Percentiles rank a stretch among this genome's conserved stretches.
These are phyloP conservation scores for Clarias laeviceps DNA, from an alignment of 2,797 vertebrate genomes.

Conservation along the genomic window DNA sequence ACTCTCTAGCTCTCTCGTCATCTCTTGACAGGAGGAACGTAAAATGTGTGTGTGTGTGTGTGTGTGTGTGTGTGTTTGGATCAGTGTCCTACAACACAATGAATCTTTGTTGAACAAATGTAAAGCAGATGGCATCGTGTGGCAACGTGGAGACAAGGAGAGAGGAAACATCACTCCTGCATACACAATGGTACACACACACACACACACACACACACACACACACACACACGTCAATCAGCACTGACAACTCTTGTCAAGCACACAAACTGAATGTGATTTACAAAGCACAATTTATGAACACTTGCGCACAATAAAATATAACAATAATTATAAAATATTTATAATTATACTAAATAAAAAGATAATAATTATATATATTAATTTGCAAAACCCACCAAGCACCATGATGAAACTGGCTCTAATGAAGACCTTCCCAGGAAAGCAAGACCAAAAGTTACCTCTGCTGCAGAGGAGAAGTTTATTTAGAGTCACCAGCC, in stretches of 20 bases:
- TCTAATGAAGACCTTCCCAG: no score
- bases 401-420: no score
- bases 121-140: slow-evolving; percentile 81
- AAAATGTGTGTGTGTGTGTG: slow-evolving; percentile 55
- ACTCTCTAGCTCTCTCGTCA: slow-evolving; percentile 67
- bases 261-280: background rate
- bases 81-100: slow-evolving; percentile 81
- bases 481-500: no score
- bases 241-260: background rate
- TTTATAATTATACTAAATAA: no score
- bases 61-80: slow-evolving; percentile 51
- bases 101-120: slow-evolving; percentile 84
- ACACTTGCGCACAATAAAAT: background rate
- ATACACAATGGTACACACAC: slow-evolving; percentile 7
- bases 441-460: no score
- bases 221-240: background rate
- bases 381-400: no score
- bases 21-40: slow-evolving; percentile 47
- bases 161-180: slow-evolving; percentile 28
- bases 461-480: no score
- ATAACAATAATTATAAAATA: no score
- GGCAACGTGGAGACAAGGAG: slow-evolving; percentile 48
- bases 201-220: background rate
- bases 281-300: slow-evolving; percentile 11
- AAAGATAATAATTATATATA: no score